These are phyloP conservation scores for Tetragonisca angustula DNA, from an alignment of 2,888 invertebrate genomes.

Conservation along the genomic window DNA sequence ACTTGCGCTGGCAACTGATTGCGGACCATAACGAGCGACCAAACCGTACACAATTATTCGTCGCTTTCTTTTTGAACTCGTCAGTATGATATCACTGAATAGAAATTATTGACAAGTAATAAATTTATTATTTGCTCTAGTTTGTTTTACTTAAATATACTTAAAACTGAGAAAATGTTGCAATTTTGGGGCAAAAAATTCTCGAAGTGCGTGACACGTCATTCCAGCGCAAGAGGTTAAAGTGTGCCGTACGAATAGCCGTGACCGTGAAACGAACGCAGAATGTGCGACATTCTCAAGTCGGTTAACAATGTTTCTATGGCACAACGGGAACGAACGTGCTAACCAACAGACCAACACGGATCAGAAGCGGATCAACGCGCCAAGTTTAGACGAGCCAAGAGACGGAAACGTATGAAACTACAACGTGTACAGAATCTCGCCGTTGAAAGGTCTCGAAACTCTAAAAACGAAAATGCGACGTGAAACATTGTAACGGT, in stretches of 20 bases:
- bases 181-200: too few relatives aligned
- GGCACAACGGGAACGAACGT: constrained; percentile 33
- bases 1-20: too few relatives aligned
- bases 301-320: constrained; percentile 18
- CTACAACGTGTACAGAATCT: background rate
- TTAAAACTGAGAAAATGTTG: too few relatives aligned
- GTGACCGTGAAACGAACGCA: constrained; percentile 16
- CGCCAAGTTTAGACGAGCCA: constrained; percentile 48
- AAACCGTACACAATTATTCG: too few relatives aligned
- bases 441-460: background rate
- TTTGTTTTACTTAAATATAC: too few relatives aligned
- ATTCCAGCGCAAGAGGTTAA: background rate
- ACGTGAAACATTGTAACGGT: background rate
- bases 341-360: constrained; percentile 35
- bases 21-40: too few relatives aligned
- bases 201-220: too few relatives aligned
- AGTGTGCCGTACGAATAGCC: background rate
- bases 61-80: too few relatives aligned
- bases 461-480: background rate
- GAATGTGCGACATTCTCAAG: constrained; percentile 24
- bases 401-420: constrained; percentile 32
- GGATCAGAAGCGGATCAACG: constrained; percentile 48
- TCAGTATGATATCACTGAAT: too few relatives aligned
- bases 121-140: too few relatives aligned
- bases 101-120: too few relatives aligned